Conservation (phyloP, 1,140 invertebrate species). For the Amyelois transitella region DNA sequence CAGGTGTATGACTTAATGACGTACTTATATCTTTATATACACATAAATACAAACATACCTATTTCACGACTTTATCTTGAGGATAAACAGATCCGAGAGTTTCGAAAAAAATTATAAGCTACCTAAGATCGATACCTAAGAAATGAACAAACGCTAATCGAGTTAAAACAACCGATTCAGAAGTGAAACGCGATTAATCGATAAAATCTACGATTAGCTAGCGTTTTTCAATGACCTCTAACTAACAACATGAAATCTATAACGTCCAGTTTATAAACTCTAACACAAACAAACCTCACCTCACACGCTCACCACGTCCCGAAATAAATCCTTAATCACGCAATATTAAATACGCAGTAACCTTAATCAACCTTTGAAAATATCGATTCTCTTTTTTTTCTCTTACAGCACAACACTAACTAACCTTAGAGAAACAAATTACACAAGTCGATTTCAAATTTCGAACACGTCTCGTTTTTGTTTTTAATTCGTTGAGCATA, state of each 20-base stretch:
- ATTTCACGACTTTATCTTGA: too few species aligned
- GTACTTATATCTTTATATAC: neutral
- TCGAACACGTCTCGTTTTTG: slow-evolving; percentile 7
- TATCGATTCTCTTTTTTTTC: neutral
- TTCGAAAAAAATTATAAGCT: too few species aligned
- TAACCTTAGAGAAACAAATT: slow-evolving; percentile 3
- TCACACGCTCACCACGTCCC: neutral
- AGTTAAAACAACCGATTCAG: neutral
- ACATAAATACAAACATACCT: neutral
- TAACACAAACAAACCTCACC: neutral
- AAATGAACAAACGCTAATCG: neutral
- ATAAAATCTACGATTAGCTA: neutral
- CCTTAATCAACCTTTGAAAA: neutral
- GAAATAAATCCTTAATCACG: slow-evolving; percentile 9
- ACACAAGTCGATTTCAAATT: slow-evolving; percentile 7
- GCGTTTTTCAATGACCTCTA: neutral
- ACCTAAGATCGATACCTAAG: neutral
- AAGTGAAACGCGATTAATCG: neutral
- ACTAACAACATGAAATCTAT: neutral
- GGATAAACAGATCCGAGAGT: too few species aligned
- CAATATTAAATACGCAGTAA: slow-evolving; percentile 3
- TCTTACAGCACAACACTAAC: neutral
- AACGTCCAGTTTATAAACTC: neutral
- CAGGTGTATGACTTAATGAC: neutral
- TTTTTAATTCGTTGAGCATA: slow-evolving; percentile 1